Evolutionary conservation across 2,888 invertebrate genomes (phyloP).

Genomic region (Lathronympha strigana): DNA sequence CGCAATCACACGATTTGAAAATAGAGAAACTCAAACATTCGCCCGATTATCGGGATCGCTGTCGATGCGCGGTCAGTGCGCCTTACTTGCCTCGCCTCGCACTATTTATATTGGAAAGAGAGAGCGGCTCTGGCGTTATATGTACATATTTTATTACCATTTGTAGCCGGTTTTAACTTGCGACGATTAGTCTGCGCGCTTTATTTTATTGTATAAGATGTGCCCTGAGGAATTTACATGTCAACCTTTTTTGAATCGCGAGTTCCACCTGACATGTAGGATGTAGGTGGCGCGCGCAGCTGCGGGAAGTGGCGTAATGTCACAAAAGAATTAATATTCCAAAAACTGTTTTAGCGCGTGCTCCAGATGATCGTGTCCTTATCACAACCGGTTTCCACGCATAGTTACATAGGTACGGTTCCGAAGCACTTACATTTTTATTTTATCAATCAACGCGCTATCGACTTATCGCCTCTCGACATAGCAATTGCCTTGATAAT

Average conservation of each 20-base stretch:
- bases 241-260: slow-evolving; percentile 41
- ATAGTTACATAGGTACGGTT: slow-evolving; percentile 5
- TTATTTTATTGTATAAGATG: slow-evolving; percentile 71
- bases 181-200: slow-evolving; percentile 74
- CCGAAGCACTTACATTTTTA: slow-evolving; percentile 30
- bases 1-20: slow-evolving; percentile 73
- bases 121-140: slow-evolving; percentile 75
- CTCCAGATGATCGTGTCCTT: slow-evolving; percentile 30
- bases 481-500: slow-evolving; percentile 38
- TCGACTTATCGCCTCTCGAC: slow-evolving; percentile 36
- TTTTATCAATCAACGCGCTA: slow-evolving; percentile 38
- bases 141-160: slow-evolving; percentile 81
- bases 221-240: slow-evolving; percentile 57
- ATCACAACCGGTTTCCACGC: slow-evolving; percentile 28
- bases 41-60: slow-evolving; percentile 80
- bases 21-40: slow-evolving; percentile 81
- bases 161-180: slow-evolving; percentile 80
- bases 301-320: slow-evolving; percentile 26
- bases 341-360: slow-evolving; percentile 30
- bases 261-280: slow-evolving; percentile 25
- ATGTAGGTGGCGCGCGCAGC: slow-evolving; percentile 30
- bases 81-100: slow-evolving; percentile 71
- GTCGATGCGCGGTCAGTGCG: slow-evolving; percentile 81
- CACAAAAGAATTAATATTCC: slow-evolving; percentile 35
- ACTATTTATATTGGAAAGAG: slow-evolving; percentile 82